Evolutionary conservation across 1,140 invertebrate genomes (phyloP), one percentile per base, ranked within the genome.

Genomic region (Tigriopus japonicus): DNA sequence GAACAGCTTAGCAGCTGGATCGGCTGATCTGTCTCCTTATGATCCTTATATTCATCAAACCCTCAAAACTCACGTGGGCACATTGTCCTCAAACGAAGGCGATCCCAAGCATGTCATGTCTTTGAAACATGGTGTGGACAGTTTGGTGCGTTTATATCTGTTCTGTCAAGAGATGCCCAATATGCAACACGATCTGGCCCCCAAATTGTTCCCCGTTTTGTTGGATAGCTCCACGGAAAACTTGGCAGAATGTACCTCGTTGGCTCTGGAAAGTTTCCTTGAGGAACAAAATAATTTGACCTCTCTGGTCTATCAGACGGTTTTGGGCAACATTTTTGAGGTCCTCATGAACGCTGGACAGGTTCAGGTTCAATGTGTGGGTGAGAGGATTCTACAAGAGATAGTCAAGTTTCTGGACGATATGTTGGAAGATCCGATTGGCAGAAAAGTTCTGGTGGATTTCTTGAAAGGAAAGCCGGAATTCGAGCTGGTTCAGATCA

Each of bases 341-440:
- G 45, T 21, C 12, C 45, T 49, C 45, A 49, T 62, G 19, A 28
- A 40, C 52, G 54, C 17, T 49, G 51, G 52, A 1, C 19, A 61
- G 23, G 28, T 35, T 35, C 28, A 35, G 9, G 9, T 9, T 9
- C 28, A 35, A 9, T 35, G 28, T 35, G 74, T 84, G 5, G 78
- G 83, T 68, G 82, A 83, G 64, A 78, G 78, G 55, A 79, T 85
- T 42, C 69, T 84, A 6, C 78, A 80, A 62, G 80, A 81, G 62
- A 84, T 80, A 66, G 69, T 85, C 9, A 77, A 83, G 63, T 90
- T 87, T 66, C 84, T 90, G 79, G 87, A 90, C 70, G 80, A 81
- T 63, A 77, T 89, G 54, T 67, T 93, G 10, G 87, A 91, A 28
- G 84, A 83, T 63, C 74, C 81, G 13, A 75, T 81, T 0, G 88